These are phyloP conservation scores for Siphlonurus alternatus DNA, from an alignment of 2,888 invertebrate species.

Conservation along the genomic window DNA sequence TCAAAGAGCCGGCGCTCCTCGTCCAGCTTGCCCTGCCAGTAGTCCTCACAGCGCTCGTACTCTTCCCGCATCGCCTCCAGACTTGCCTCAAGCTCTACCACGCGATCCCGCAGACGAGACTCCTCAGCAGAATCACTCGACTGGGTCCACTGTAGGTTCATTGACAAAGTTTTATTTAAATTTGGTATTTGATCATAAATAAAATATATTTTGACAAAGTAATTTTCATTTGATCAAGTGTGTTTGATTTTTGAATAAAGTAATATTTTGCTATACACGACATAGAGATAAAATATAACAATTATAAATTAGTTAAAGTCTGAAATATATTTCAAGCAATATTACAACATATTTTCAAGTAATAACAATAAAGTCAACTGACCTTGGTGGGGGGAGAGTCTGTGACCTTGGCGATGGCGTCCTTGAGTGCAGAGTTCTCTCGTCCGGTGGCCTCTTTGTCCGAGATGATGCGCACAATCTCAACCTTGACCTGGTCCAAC, in stretches of 20 bases:
- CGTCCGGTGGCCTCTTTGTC: conserved; percentile 21
- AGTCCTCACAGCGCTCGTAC: conserved; percentile 74
- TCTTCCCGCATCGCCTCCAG: conserved; percentile 57
- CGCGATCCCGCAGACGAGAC: conserved; percentile 30
- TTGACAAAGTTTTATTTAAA: no score
- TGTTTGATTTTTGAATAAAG: no score
- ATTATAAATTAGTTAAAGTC: neutral
- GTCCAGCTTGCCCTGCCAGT: conserved; percentile 63
- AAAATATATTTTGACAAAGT: no score
- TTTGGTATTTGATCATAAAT: no score
- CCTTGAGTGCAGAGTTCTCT: conserved; percentile 21
- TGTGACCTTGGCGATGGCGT: conserved; percentile 18
- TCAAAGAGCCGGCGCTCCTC: conserved; percentile 60
- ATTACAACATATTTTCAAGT: neutral
- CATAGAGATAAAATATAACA: neutral
- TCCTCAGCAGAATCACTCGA: conserved; percentile 26
- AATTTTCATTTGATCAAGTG: no score
- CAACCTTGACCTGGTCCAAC: conserved; percentile 19
- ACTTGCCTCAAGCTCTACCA: conserved; percentile 51
- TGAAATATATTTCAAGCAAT: neutral
- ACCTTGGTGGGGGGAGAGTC: neutral
- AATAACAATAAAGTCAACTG: neutral
- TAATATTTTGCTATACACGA: no score
- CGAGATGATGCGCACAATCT: conserved; percentile 20
- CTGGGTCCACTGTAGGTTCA: conserved; percentile 22